Evolutionary conservation across 2,797 vertebrate species (phyloP), one percentile per base, ranked within the genome.

Genomic region (Alosa sapidissima): DNA sequence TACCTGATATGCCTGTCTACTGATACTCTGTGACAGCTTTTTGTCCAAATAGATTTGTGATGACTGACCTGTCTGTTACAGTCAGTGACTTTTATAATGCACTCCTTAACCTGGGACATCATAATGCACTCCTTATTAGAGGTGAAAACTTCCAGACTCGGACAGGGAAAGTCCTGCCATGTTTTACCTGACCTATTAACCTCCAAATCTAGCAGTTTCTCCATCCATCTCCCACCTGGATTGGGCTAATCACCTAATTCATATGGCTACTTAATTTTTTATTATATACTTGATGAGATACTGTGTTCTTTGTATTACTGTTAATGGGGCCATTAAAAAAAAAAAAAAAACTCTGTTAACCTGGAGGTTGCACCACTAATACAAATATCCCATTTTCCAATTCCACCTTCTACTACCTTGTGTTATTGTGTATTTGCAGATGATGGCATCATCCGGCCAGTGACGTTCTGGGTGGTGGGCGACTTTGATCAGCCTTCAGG

Each of bases 391-490:
- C 19, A 21, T 58, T 21, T 58, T n/a, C 24, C 62, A 68, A 1
- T 28, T 68, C 24, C 62, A 10, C 11, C n/a, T 68, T 21, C 28
- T 2, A 58, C n/a, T 10, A 10, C 62, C 24, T 68, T 68, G 62
- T 62, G 19, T n/a, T n/a, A 7, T 81, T 52, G 81, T 85, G 86
- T 52, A 81, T 85, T 87, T 86, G 5, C 89, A 99, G 98, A 99
- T 90, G 97, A 99, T 85, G 96, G 96, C 90, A 96, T 96, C 92
- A 95, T 99, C 91, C 97, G 97, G 89, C 97, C 98, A 0, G 97
- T 99, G 89, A 99, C 98, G 28, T 99, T 98, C 89, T 99, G 98
- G 98, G 96, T 99, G 87, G 97, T 99, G 81, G 98, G 97, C 86
- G 98, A 99, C 94, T 99, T 99, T 89, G 97, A 97, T 94, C 95